Conservation (phyloP, 2,888 invertebrate species). For the Ethmia dodecea region DNA sequence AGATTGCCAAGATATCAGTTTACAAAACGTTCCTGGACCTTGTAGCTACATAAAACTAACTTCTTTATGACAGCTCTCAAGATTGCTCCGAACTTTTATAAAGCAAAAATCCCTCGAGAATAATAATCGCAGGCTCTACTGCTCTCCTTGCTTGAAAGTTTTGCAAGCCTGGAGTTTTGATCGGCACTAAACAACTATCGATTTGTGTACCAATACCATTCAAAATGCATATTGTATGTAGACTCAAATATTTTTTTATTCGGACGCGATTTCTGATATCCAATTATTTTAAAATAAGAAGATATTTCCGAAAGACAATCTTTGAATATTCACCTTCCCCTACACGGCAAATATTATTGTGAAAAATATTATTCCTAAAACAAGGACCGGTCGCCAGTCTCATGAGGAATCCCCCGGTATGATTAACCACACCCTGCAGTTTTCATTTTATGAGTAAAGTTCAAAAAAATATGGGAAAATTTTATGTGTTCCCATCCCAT, state of each 20-base stretch:
- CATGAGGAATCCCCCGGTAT: conserved; percentile 19
- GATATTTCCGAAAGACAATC: no score
- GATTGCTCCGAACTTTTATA: conserved; percentile 44
- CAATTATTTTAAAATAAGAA: no score
- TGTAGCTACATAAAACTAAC: conserved; percentile 19
- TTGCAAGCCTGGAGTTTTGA: conserved; percentile 26
- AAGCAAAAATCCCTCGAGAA: conserved; percentile 49
- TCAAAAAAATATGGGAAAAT: conserved; percentile 26
- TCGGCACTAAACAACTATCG: conserved; percentile 20
- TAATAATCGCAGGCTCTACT: conserved; percentile 33
- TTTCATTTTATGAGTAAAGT: conserved; percentile 30
- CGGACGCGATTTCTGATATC: no score
- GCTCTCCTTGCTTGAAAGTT: no score
- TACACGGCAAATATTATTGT: no score
- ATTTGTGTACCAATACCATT: conserved; percentile 2
- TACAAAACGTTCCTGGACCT: background rate
- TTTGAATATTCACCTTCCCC: no score
- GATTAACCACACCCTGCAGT: conserved; percentile 20
- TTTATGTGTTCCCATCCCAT: conserved; percentile 34
- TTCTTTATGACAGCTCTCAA: conserved; percentile 39
- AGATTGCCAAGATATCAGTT: no score
- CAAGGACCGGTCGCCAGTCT: conserved; percentile 9
- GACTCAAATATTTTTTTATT: no score
- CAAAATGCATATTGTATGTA: no score
- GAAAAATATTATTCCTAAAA: no score